Conservation (phyloP, 2,797 vertebrate species). For the Helicolenus hilgendorfi region DNA sequence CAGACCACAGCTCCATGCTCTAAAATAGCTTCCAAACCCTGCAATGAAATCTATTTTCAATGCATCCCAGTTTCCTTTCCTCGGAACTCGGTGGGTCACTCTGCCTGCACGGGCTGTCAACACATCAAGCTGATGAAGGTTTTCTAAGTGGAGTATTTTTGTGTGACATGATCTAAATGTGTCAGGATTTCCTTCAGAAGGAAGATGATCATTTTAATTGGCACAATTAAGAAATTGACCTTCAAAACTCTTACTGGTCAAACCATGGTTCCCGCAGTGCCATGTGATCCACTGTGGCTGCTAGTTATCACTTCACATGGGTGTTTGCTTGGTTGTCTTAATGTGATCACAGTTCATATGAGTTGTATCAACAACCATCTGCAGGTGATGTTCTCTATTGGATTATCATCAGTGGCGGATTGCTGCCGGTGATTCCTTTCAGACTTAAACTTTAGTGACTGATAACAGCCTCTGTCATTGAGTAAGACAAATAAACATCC, state of each 20-base stretch:
- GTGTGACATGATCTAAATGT: neutral
- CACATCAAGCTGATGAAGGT: constrained; percentile 11
- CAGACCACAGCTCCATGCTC: neutral
- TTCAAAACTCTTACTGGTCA: neutral
- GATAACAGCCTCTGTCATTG: constrained; percentile 77
- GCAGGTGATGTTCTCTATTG: constrained; percentile 65
- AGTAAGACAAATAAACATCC: constrained; percentile 85
- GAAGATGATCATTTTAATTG: neutral
- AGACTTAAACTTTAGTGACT: constrained; percentile 57
- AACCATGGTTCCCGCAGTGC: neutral
- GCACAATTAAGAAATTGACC: neutral
- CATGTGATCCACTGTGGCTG: neutral
- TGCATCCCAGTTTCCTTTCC: neutral
- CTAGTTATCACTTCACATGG: neutral
- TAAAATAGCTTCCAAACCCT: constrained; percentile 1
- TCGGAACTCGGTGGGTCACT: neutral
- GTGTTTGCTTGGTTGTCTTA: constrained; percentile 10
- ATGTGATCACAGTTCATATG: constrained; percentile 19
- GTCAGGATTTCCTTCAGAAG: neutral
- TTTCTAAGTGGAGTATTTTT: constrained; percentile 9
- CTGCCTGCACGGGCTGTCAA: constrained; percentile 35
- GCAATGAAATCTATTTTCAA: constrained; percentile 4
- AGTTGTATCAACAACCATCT: constrained; percentile 30
- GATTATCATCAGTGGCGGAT: constrained; percentile 58
- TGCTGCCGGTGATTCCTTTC: constrained; percentile 52